Evolutionary conservation across 1,140 invertebrate species (phyloP).

Genomic region (Aphaenogaster ashmeadi): DNA sequence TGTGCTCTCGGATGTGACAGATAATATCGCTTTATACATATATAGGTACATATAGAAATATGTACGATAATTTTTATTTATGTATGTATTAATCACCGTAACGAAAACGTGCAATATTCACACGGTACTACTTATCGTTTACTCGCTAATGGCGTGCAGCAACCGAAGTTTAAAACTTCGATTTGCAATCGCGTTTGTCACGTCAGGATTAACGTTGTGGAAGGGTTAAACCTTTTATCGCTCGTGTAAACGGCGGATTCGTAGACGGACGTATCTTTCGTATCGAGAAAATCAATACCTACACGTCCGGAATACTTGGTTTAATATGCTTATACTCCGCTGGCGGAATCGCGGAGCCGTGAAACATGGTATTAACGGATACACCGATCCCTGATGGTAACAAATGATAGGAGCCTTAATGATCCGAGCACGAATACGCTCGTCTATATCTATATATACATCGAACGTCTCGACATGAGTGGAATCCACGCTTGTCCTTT

Average conservation of each 20-base stretch:
- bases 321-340: conserved; percentile 81
- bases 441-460: conserved; percentile 44
- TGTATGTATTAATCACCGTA: background rate
- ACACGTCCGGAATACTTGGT: conserved; percentile 75
- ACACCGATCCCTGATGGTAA: conserved; percentile 81
- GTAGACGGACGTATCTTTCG: conserved; percentile 47
- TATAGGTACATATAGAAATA: conserved; percentile 6
- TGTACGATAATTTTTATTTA: conserved; percentile 8
- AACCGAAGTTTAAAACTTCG: background rate
- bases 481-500: conserved; percentile 76
- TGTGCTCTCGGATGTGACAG: conserved; percentile 1
- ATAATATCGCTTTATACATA: conserved; percentile 6
- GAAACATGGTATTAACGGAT: conserved; percentile 83
- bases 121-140: conserved; percentile 6
- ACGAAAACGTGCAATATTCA: background rate
- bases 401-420: conserved; percentile 84
- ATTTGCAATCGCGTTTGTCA: conserved; percentile 33
- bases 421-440: conserved; percentile 74
- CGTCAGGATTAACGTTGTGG: conserved; percentile 18
- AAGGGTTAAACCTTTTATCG: conserved; percentile 30
- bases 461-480: conserved; percentile 69
- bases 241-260: conserved; percentile 29
- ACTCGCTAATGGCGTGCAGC: conserved; percentile 1
- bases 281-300: conserved; percentile 66
- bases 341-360: conserved; percentile 79